phyloP scores from a whole-genome alignment of 2,888 invertebrate species.

The Andrena haemorrhoa region DNA sequence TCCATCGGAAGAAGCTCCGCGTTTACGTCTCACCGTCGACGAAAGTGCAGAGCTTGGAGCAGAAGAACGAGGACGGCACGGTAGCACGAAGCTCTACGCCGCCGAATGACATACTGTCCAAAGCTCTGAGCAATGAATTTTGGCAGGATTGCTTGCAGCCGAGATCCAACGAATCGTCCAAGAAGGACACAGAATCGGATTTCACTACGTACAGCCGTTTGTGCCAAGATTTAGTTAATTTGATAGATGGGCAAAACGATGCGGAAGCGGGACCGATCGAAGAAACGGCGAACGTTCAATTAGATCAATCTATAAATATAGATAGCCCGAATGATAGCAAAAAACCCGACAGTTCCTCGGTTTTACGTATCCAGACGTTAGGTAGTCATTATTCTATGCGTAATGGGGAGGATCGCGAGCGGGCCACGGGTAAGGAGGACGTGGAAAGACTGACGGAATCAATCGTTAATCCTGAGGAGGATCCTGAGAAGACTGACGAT shows the following conservation, averaged over 20 bases:
- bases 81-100: slow-evolving; percentile 22
- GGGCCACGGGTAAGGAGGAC: slow-evolving; percentile 11
- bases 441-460: slow-evolving; percentile 32
- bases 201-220: slow-evolving; percentile 78
- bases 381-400: slow-evolving; percentile 45
- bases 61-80: slow-evolving; percentile 30
- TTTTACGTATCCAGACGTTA: slow-evolving; percentile 45
- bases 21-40: slow-evolving; percentile 69
- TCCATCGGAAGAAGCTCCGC: slow-evolving; percentile 66
- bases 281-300: slow-evolving; percentile 43
- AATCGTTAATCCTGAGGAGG: slow-evolving; percentile 28
- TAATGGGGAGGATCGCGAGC: slow-evolving; percentile 9
- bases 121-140: slow-evolving; percentile 47
- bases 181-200: slow-evolving; percentile 73
- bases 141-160: slow-evolving; percentile 53
- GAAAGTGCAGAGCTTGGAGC: slow-evolving; percentile 19
- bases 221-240: slow-evolving; percentile 80
- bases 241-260: slow-evolving; percentile 74
- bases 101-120: slow-evolving; percentile 43
- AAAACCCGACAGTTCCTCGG: slow-evolving; percentile 32
- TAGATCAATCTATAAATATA: slow-evolving; percentile 52
- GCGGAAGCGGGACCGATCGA: slow-evolving; percentile 38
- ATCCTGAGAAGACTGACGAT: slow-evolving; percentile 41
- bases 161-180: slow-evolving; percentile 47
- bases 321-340: slow-evolving; percentile 50